Evolutionary conservation across 2,888 invertebrate genomes (phyloP).

Genomic region (Papilio elwesi): DNA sequence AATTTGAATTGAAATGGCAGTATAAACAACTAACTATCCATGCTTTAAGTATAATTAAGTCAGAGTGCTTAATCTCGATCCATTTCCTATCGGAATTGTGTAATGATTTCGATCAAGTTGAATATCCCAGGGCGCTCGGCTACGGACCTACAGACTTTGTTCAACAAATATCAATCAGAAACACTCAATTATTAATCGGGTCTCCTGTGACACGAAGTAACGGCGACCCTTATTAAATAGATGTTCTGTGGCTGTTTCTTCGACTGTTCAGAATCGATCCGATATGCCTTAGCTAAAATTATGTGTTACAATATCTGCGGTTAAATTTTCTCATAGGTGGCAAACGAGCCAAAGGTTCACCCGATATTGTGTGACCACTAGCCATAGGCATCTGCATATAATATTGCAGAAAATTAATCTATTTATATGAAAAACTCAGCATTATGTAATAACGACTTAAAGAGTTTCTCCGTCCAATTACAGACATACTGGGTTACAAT

Average conservation of each 20-base stretch:
- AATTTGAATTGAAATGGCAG: too few relatives aligned
- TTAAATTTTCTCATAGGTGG: too few relatives aligned
- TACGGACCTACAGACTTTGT: conserved; percentile 18
- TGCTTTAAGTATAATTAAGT: neutral
- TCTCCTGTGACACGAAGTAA: conserved; percentile 12
- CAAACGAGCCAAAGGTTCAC: too few relatives aligned
- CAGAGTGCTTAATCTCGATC: neutral
- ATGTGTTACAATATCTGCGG: too few relatives aligned
- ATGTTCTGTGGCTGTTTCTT: conserved; percentile 20
- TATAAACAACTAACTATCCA: neutral
- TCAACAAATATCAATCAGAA: conserved; percentile 31
- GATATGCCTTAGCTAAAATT: too few relatives aligned
- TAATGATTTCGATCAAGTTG: neutral
- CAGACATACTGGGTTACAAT: too few relatives aligned
- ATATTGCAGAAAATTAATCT: too few relatives aligned
- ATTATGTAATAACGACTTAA: too few relatives aligned
- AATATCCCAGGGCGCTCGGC: neutral
- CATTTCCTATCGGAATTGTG: neutral
- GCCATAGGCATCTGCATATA: too few relatives aligned
- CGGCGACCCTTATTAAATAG: conserved; percentile 14
- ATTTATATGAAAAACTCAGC: too few relatives aligned
- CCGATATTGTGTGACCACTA: too few relatives aligned
- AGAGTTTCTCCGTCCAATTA: too few relatives aligned
- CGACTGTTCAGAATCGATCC: neutral
- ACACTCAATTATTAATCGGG: conserved; percentile 24